Evolutionary conservation across 30 jellyfish, hydroid and myxozoan species (phyloP).

Genomic region (Aurelia aurita): DNA sequence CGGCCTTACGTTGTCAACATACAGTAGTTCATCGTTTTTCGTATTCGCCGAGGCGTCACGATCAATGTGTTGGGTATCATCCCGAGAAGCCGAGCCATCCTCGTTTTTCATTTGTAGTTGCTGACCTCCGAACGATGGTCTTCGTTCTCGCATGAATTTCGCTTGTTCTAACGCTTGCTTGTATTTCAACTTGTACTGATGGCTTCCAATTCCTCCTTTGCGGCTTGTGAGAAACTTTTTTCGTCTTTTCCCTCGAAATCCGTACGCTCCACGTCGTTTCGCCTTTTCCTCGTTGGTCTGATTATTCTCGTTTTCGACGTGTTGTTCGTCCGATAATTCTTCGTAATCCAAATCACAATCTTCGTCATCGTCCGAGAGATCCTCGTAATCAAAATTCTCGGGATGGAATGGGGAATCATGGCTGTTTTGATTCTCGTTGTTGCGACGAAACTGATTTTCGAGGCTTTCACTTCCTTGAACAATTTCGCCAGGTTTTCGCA

Average conservation of each 20-base stretch:
- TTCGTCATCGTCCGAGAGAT: conserved; percentile 57
- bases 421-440: background rate
- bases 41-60: no score
- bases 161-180: conserved; percentile 67
- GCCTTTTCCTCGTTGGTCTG: conserved; percentile 13
- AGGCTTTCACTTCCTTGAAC: background rate
- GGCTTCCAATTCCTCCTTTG: conserved; percentile 31
- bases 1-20: no score
- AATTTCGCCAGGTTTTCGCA: background rate
- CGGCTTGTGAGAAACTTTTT: conserved; percentile 8
- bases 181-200: conserved; percentile 42
- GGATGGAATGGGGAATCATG: background rate
- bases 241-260: conserved; percentile 29
- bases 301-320: conserved; percentile 47
- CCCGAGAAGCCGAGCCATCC: conserved; percentile 26
- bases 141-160: conserved; percentile 49
- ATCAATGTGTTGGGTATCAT: background rate
- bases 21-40: no score
- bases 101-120: conserved; percentile 17
- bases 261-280: conserved; percentile 9
- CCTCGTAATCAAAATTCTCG: conserved; percentile 27
- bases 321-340: conserved; percentile 41
- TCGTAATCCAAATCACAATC: conserved; percentile 57
- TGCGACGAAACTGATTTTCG: background rate
- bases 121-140: conserved; percentile 36